phyloP scores from a whole-genome alignment of 2,113 vertebrate species.

The Carassius auratus region DNA sequence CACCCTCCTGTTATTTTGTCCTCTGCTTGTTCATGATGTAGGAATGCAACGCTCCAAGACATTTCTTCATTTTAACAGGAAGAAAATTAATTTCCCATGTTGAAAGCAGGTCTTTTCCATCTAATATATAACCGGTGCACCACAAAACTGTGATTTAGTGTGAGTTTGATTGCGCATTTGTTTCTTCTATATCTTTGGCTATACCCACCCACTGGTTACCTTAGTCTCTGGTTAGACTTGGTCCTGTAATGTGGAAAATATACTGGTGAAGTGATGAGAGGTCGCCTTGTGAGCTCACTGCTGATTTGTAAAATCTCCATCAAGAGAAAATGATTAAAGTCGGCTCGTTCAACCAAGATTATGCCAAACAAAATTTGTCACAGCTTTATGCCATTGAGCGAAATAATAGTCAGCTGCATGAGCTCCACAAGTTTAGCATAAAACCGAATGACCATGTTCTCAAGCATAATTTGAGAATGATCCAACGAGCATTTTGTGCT shows the following conservation, averaged over 20 bases:
- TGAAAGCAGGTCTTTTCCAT: neutral
- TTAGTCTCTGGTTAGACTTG: neutral
- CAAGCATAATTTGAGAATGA: neutral
- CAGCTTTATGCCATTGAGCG: conserved; percentile 10
- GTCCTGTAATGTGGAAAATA: neutral
- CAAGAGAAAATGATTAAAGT: conserved; percentile 58
- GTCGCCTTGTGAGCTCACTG: conserved; percentile 33
- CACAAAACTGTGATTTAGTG: conserved; percentile 10
- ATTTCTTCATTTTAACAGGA: neutral
- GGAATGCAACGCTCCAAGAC: conserved; percentile 4
- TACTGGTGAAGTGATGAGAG: conserved; percentile 23
- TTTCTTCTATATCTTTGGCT: neutral
- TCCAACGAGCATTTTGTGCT: neutral
- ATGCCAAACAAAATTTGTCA: conserved; percentile 59
- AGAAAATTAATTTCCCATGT: neutral
- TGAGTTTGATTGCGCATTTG: neutral
- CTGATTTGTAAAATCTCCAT: conserved; percentile 59
- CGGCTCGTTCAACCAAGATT: conserved; percentile 56
- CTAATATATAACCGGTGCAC: neutral
- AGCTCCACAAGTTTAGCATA: neutral
- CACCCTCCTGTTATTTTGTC: conserved; percentile 22
- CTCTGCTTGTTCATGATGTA: conserved; percentile 16
- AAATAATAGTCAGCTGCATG: neutral
- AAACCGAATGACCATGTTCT: neutral
- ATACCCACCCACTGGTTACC: neutral